Conservation (phyloP, 1,140 invertebrate genomes). For the Apis dorsata region DNA sequence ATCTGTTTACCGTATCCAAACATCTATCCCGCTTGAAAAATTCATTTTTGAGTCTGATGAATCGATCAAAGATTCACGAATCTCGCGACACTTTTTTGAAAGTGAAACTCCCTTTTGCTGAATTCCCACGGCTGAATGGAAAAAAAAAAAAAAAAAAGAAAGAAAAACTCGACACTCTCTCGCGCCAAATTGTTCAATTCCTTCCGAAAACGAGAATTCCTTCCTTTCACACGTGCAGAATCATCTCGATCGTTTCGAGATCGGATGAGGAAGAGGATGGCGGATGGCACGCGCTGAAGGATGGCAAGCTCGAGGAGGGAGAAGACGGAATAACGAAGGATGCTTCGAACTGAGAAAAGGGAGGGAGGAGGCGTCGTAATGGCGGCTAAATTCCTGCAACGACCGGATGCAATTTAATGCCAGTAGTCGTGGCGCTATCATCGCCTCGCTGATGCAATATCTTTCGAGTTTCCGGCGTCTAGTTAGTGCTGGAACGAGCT, state of each 20-base stretch:
- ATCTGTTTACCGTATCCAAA: not conserved
- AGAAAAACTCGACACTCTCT: too few species aligned
- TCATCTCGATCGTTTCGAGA: not conserved
- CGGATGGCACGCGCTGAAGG: not conserved
- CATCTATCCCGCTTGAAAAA: slow-evolving; percentile 16
- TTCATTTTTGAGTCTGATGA: slow-evolving; percentile 9
- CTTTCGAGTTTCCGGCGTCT: slow-evolving; percentile 78
- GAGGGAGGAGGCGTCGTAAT: slow-evolving; percentile 55
- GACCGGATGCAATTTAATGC: slow-evolving; percentile 79
- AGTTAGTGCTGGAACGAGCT: slow-evolving; percentile 77
- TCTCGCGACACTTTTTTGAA: not conserved
- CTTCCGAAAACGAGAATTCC: too few species aligned
- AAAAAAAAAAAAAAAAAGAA: too few species aligned
- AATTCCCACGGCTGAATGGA: not conserved
- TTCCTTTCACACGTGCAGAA: not conserved
- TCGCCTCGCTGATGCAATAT: slow-evolving; percentile 78
- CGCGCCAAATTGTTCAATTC: too few species aligned
- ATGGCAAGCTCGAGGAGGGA: not conserved
- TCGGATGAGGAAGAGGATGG: not conserved
- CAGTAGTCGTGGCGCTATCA: slow-evolving; percentile 77
- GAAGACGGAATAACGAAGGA: not conserved
- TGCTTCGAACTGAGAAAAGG: not conserved
- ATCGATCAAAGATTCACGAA: slow-evolving; percentile 9
- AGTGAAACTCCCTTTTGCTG: not conserved
- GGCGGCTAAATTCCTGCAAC: slow-evolving; percentile 77